Base-by-base conservation (phyloP, 2,888 invertebrate species). In the Tetanocera ferruginea region DNA sequence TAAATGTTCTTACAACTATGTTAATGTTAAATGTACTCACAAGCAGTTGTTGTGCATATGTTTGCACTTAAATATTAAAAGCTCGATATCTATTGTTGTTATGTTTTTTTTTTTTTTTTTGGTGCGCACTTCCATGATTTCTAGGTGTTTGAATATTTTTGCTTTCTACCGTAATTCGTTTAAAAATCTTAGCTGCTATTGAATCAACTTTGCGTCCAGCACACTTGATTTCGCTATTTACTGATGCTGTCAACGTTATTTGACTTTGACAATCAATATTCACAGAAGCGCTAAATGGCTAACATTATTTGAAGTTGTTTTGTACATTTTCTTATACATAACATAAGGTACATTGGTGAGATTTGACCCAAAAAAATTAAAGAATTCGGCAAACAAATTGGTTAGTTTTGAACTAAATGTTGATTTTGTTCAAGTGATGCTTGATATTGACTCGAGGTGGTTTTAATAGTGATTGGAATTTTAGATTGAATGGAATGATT, bases 241-340 rank as follows among this genome's bases (percentile, higher is more conserved):
- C 25, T 28, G 28, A 60, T 60, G 60, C 60, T 60, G 28, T 60
- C 60, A 60, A 60, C 60, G 60, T 60, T 60, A 11, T 60, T 60
- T 60, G 28, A 9, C 25, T 60, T 60, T 60, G 28, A 60, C 60
- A 60, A 60, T 11, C 28, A 60, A 60, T 11, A 17, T 60, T 14
- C 60, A 60, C 23, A 60, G 25, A 60, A 14, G 43, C 43, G 43
- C 43, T 43, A 43, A 43, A 43, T 74, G 55, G 74, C 52, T 82
- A 71, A 60, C 60, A 60, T 57, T n/a, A 19, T 57, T 19, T 37
- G 14, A 43, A 57, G 67, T 75, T 73, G n/a, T 69, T 69, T 25
- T 69, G 23, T 69, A 19, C n/a, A 4, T 60, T 5, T 28, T 17
- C 14, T 60, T 60, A n/a, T n/a, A n/a, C n/a, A n/a, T n/a, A n/a